phyloP scores from a whole-genome alignment of 2,113 vertebrate genomes.

The Pelobates fuscus region DNA sequence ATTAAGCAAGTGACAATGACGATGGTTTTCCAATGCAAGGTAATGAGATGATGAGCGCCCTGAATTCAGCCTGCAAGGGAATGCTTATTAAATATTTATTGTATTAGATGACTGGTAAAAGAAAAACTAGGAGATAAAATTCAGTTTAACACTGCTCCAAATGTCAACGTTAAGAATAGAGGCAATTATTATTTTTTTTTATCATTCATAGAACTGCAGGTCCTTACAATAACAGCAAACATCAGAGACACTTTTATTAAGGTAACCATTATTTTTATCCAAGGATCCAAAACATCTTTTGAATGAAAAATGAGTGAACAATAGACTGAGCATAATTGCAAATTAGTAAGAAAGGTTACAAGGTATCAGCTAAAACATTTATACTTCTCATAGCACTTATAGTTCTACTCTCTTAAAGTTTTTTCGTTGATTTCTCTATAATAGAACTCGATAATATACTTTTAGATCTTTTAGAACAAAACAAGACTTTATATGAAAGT shows the following conservation, averaged over 20 bases:
- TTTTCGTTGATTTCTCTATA: too few relatives aligned
- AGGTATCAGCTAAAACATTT: too few relatives aligned
- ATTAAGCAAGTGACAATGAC: slow-evolving; percentile 83
- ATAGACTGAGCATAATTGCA: not conserved
- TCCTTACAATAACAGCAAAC: slow-evolving; percentile 27
- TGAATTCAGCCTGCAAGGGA: slow-evolving; percentile 73
- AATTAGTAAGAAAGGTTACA: not conserved
- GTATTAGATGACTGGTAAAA: slow-evolving; percentile 68
- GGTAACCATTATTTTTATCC: not conserved
- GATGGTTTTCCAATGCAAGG: slow-evolving; percentile 75
- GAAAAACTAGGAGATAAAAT: slow-evolving; percentile 70
- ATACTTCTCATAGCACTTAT: too few relatives aligned
- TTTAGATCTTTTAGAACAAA: too few relatives aligned
- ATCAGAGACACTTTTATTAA: not conserved
- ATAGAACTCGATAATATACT: too few relatives aligned
- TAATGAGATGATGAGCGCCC: slow-evolving; percentile 78
- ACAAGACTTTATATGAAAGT: too few relatives aligned
- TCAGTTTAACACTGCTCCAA: slow-evolving; percentile 57
- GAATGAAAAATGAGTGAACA: slow-evolving; percentile 1
- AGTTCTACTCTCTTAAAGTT: too few relatives aligned
- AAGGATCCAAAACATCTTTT: slow-evolving; percentile 15
- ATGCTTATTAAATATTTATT: slow-evolving; percentile 87
- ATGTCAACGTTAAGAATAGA: slow-evolving; percentile 43
- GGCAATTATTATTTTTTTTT: slow-evolving; percentile 37
- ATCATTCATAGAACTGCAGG: slow-evolving; percentile 24